Conservation (phyloP, 2,113 vertebrate species). For the Anthoscopus minutus region DNA sequence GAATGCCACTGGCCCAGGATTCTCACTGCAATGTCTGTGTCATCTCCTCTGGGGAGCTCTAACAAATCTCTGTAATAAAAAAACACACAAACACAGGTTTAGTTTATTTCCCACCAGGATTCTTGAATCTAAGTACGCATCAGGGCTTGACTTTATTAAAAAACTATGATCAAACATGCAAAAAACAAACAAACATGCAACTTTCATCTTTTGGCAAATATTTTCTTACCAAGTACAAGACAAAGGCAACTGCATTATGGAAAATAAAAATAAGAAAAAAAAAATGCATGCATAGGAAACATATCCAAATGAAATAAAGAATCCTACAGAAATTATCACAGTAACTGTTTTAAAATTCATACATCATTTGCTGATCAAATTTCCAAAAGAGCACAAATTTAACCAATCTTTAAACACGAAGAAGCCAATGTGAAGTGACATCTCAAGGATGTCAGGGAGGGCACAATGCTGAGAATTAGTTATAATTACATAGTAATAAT, state of each 20-base stretch:
- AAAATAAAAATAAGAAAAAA: not conserved
- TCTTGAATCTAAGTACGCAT: not conserved
- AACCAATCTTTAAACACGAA: not conserved
- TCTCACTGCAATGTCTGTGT: slow-evolving; percentile 68
- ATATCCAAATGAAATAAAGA: not conserved
- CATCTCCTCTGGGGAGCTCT: slow-evolving; percentile 66
- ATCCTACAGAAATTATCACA: not conserved
- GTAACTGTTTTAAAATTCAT: not conserved
- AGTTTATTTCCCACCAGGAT: not conserved
- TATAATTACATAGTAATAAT: not conserved
- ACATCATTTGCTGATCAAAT: not conserved
- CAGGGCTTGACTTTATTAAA: not conserved
- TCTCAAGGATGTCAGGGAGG: not conserved
- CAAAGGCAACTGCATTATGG: not conserved
- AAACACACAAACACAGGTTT: not conserved
- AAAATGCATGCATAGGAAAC: not conserved
- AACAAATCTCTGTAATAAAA: slow-evolving; percentile 71
- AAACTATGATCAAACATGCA: not conserved
- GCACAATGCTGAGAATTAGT: not conserved
- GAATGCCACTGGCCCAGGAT: slow-evolving; percentile 82
- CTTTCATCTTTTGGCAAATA: not conserved
- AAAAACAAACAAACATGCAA: not conserved
- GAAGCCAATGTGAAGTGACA: not conserved
- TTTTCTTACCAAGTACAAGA: not conserved
- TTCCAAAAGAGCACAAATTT: not conserved